These are phyloP conservation scores for Trididemnum nubilum DNA, from an alignment of 23 tunicate species.

Conservation along the genomic window DNA sequence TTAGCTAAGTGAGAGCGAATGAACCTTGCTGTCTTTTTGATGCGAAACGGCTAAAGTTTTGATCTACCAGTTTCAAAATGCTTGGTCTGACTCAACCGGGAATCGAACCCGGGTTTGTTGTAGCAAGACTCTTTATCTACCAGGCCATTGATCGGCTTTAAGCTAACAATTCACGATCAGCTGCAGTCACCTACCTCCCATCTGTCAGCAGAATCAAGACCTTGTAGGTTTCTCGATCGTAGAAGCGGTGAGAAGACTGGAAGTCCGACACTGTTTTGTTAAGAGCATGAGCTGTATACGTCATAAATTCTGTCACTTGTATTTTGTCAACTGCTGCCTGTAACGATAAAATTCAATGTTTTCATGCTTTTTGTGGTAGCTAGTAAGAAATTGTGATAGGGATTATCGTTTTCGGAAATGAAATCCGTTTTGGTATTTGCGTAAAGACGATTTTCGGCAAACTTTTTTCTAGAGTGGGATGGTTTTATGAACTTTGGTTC, in stretches of 20 bases:
- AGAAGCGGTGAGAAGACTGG: conserved; percentile 40
- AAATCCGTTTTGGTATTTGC: not conserved
- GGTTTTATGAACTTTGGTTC: too few relatives aligned
- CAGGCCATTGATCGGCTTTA: too few relatives aligned
- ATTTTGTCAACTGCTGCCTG: conserved; percentile 55
- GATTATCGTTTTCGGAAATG: not conserved
- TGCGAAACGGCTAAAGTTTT: too few relatives aligned
- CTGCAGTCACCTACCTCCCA: conserved; percentile 81
- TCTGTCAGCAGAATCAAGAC: conserved; percentile 80
- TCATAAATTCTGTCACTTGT: conserved; percentile 27
- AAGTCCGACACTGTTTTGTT: conserved; percentile 77
- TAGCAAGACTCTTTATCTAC: too few relatives aligned
- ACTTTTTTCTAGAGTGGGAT: too few relatives aligned
- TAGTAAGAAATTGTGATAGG: not conserved
- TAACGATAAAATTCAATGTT: not conserved
- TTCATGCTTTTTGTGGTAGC: not conserved
- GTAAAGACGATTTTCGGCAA: too few relatives aligned
- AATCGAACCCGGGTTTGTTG: too few relatives aligned
- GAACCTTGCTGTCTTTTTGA: too few relatives aligned
- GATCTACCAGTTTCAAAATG: too few relatives aligned
- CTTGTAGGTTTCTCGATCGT: conserved; percentile 16
- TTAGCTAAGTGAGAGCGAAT: too few relatives aligned
- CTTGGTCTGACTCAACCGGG: not conserved
- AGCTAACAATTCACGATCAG: too few relatives aligned
- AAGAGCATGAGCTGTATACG: conserved; percentile 83